Conservation (phyloP, 1,140 invertebrate genomes). For the Heliconius melpomene region DNA sequence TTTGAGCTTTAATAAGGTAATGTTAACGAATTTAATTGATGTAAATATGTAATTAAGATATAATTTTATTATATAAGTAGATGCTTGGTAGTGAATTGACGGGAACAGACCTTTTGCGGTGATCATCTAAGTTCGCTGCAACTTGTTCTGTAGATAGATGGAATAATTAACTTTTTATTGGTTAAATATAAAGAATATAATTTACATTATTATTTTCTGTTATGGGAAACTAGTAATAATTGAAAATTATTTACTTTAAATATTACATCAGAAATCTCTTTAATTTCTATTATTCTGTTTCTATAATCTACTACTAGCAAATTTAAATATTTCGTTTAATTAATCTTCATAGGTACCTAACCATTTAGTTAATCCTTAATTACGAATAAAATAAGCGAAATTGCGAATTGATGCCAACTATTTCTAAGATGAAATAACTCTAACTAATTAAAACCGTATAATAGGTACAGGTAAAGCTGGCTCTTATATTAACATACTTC, state of each 20-base stretch:
- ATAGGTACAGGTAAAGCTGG: conserved; percentile 40
- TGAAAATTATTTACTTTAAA: neutral
- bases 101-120: conserved; percentile 55
- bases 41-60: conserved; percentile 66
- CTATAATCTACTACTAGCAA: neutral
- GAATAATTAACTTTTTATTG: neutral
- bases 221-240: neutral
- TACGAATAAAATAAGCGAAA: neutral
- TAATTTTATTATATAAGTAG: conserved; percentile 63
- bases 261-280: neutral
- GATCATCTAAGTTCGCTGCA: conserved; percentile 40
- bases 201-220: too few species aligned
- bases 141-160: conserved; percentile 24
- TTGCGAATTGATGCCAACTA: conserved; percentile 4
- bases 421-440: conserved; percentile 33
- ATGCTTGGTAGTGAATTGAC: conserved; percentile 60
- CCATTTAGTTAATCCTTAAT: neutral
- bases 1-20: conserved; percentile 57
- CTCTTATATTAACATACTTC: conserved; percentile 53
- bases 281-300: neutral
- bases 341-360: neutral
- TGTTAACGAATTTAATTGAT: conserved; percentile 64
- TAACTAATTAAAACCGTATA: conserved; percentile 58
- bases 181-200: too few species aligned
- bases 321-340: neutral